These are phyloP conservation scores for Podiceps cristatus DNA, from an alignment of 2,113 vertebrate species.

Conservation along the genomic window DNA sequence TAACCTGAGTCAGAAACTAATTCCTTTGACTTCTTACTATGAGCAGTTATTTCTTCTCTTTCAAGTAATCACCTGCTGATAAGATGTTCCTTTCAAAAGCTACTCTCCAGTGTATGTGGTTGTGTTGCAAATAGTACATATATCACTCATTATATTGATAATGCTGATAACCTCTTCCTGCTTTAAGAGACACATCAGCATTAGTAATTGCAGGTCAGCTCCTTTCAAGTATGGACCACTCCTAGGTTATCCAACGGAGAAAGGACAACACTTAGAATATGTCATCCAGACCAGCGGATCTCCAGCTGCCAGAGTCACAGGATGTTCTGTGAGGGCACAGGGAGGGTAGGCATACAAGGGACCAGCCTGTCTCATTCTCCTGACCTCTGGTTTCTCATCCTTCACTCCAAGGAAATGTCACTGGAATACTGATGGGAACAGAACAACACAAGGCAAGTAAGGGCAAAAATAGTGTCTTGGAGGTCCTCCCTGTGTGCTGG, in stretches of 20 bases:
- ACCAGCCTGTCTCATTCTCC: background rate
- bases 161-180: background rate
- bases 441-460: accelerated
- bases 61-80: background rate
- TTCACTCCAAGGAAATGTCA: background rate
- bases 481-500: background rate
- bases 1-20: background rate
- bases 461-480: background rate
- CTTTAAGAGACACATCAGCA: background rate
- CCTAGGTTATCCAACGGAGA: background rate
- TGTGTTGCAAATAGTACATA: background rate
- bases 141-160: background rate
- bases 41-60: background rate
- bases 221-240: background rate
- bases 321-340: background rate
- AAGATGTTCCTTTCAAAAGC: background rate
- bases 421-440: background rate
- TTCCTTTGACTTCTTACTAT: background rate
- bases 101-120: background rate
- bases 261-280: background rate
- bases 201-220: background rate
- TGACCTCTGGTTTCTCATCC: background rate
- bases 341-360: background rate
- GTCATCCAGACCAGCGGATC: too few species aligned
- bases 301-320: background rate